A percentile compares a stretch with the other conserved stretches of the same genome.
Evolutionary conservation across 2,888 invertebrate genomes (phyloP).

Genomic region (Volucella inanis): DNA sequence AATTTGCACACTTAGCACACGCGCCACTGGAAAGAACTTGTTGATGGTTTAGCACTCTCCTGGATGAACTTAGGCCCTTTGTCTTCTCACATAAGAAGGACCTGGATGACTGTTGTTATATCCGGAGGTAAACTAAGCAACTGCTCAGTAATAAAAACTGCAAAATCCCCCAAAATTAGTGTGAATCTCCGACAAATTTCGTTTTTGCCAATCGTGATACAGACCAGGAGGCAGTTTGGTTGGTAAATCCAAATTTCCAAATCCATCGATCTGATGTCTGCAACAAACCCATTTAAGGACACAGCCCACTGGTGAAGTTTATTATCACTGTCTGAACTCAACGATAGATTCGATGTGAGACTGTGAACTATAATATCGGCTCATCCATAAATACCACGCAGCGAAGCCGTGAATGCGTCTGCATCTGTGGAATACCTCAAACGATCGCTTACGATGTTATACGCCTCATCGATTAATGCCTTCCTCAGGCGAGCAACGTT

Average conservation of each 20-base stretch:
- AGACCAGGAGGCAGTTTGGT: neutral
- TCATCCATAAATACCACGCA: neutral
- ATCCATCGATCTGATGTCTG: neutral
- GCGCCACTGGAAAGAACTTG: neutral
- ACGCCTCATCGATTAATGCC: slow-evolving; percentile 1
- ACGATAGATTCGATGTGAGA: slow-evolving; percentile 1
- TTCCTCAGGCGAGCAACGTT: slow-evolving; percentile 15
- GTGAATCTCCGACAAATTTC: too few relatives aligned
- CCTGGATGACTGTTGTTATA: too few relatives aligned
- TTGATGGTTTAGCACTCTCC: slow-evolving; percentile 21
- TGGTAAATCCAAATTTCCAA: neutral
- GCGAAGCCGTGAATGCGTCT: too few relatives aligned
- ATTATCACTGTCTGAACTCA: neutral
- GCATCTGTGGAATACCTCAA: too few relatives aligned
- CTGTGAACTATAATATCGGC: slow-evolving; percentile 17
- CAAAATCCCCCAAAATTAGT: too few relatives aligned
- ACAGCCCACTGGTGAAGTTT: slow-evolving; percentile 22
- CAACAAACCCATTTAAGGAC: neutral
- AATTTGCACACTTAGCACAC: neutral
- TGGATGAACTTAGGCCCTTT: slow-evolving; percentile 1
- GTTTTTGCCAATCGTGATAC: too few relatives aligned
- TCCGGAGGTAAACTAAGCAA: too few relatives aligned
- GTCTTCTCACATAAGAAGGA: slow-evolving; percentile 2
- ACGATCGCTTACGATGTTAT: slow-evolving; percentile 21
- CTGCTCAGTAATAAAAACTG: too few relatives aligned